Percentiles rank a stretch among this genome's conserved stretches.
Conservation (phyloP, 1,140 invertebrate species). For the Marisa cornuarietis region DNA sequence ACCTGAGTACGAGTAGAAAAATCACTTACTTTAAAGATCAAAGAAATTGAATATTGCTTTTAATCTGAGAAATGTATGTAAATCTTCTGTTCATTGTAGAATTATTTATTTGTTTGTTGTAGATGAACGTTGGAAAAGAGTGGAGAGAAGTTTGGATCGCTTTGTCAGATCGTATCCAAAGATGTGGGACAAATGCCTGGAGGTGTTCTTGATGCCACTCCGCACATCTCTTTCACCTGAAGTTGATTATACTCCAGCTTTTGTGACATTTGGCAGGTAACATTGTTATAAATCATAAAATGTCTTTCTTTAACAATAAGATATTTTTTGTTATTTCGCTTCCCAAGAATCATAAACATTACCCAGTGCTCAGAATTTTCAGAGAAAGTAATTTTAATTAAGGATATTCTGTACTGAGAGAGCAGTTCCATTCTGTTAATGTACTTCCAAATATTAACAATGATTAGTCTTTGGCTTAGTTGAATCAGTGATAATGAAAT, state of each 20-base stretch:
- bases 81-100: not conserved
- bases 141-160: slow-evolving; percentile 25
- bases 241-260: slow-evolving; percentile 42
- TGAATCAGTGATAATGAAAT: not conserved
- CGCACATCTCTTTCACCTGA: slow-evolving; percentile 34
- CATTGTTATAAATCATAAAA: not conserved
- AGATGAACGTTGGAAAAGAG: slow-evolving; percentile 38
- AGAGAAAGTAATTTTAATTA: too few relatives aligned
- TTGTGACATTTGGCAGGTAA: slow-evolving; percentile 41
- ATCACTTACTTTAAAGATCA: not conserved
- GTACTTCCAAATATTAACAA: too few relatives aligned
- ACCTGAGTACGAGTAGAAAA: not conserved
- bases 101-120: slow-evolving; percentile 14
- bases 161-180: slow-evolving; percentile 34
- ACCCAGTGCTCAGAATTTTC: too few relatives aligned
- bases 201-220: slow-evolving; percentile 39
- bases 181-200: slow-evolving; percentile 41
- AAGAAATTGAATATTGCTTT: not conserved
- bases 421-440: too few relatives aligned
- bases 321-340: too few relatives aligned
- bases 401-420: too few relatives aligned
- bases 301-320: too few relatives aligned
- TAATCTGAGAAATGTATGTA: not conserved
- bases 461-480: not conserved
- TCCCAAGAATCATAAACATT: too few relatives aligned